Conservation (phyloP, 2,113 vertebrate genomes). For the Etheostoma spectabile region DNA sequence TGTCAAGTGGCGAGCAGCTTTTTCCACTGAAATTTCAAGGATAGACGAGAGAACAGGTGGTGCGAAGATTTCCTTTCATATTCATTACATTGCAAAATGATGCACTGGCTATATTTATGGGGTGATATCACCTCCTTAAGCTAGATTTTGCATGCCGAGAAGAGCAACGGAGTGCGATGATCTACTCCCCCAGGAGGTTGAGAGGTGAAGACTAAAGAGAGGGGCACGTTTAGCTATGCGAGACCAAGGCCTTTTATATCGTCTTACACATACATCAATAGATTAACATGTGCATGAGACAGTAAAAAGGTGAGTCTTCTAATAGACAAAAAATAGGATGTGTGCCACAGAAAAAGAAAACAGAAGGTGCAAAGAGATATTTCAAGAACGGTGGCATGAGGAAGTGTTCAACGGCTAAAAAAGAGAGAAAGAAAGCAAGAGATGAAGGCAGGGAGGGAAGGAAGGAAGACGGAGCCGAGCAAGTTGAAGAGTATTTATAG, state of each 20-base stretch:
- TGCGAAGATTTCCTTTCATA: constrained; percentile 72
- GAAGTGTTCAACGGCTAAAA: neutral
- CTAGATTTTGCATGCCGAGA: constrained; percentile 68
- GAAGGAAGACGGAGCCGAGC: constrained; percentile 39
- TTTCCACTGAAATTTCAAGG: constrained; percentile 75
- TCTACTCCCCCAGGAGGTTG: constrained; percentile 47
- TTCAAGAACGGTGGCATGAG: neutral
- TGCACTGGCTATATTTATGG: constrained; percentile 81
- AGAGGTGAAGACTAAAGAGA: constrained; percentile 31
- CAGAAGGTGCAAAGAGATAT: neutral
- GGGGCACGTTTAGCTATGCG: neutral
- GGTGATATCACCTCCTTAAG: constrained; percentile 83
- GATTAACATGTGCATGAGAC: neutral
- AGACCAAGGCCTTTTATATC: constrained; percentile 24
- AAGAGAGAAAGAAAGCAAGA: neutral
- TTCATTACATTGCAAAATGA: constrained; percentile 81
- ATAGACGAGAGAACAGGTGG: constrained; percentile 76
- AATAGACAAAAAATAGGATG: neutral
- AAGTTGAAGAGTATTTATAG: constrained; percentile 83
- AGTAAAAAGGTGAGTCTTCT: neutral
- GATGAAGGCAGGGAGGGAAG: neutral
- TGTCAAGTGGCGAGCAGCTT: constrained; percentile 52
- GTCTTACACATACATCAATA: constrained; percentile 4
- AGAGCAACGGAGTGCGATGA: constrained; percentile 67
- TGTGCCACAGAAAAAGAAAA: neutral